Base-by-base conservation (phyloP, 1,140 invertebrate genomes). In the Calephelis virginiensis region DNA sequence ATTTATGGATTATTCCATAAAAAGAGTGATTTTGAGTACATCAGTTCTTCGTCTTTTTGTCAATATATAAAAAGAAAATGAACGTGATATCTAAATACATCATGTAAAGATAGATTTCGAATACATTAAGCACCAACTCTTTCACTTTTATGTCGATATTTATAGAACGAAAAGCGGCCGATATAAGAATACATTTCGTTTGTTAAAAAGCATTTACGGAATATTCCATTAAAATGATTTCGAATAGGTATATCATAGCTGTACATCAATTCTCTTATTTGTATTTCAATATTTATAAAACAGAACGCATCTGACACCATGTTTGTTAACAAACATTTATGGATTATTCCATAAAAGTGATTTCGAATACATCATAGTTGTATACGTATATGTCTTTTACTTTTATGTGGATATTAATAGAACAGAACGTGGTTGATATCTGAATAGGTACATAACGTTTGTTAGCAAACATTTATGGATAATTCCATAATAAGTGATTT, bases 271-370 rank as follows among this genome's bases (percentile, higher is more conserved):
- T 5, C 40, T 43, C 8, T 43, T 6, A 56, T 14, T 56, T 5
- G 6, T 56, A 10, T 9, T 12, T 56, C 49, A 10, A 28, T 56
- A 56, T 56, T 56, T 10, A 28, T 56, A 10, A 14, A 63, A 46
- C 46, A 48, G 12, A 49, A 63, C 17, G 45, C 12, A 43, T 5
- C 43, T 64, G 63, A 43, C 48, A 46, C 12, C 12, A 64, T 37
- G 37, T 10, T 45, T 46, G 17, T 45, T 64, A 53, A 48, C 63
- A 50, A 64, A 64, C 48, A 53, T 64, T n/a, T 28, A 48, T 17
- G 49, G 49, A 53, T 13, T 64, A 64, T 64, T 64, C 63, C 63
- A 56, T 64, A 64, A 64, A 46, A 64, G 28, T 37, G 53, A 43
- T 43, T 43, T 43, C 40, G 6, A 28, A 28, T 28, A 28, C 2